Conservation (phyloP, 2,113 vertebrate species). For the Talpa occidentalis region DNA sequence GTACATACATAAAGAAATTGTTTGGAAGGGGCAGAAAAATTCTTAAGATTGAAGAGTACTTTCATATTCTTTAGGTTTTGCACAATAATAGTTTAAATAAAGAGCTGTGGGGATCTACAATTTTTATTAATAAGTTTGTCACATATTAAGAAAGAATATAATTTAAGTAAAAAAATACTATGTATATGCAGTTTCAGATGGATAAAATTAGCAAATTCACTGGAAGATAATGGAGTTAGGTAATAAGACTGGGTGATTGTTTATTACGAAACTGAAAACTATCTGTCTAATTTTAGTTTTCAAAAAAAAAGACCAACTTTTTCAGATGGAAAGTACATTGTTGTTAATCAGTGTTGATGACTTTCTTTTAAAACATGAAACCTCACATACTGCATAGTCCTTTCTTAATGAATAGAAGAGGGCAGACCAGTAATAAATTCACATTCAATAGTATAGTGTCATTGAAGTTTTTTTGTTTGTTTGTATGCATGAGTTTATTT, state of each 20-base stretch:
- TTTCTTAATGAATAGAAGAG: not conserved
- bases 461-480: not conserved
- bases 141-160: slow-evolving; percentile 6
- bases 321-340: not conserved
- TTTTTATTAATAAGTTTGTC: not conserved
- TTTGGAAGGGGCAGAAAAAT: not conserved
- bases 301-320: not conserved
- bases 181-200: slow-evolving; percentile 3
- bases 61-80: not conserved
- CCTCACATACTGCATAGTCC: not conserved
- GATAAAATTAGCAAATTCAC: not conserved
- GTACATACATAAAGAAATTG: not conserved
- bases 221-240: not conserved
- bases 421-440: slow-evolving; percentile 1
- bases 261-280: slow-evolving; percentile 13
- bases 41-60: not conserved
- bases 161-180: not conserved
- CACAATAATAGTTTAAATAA: not conserved
- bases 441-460: not conserved
- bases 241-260: not conserved
- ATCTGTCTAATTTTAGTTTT: slow-evolving; percentile 6
- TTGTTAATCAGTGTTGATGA: not conserved
- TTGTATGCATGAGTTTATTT: not conserved
- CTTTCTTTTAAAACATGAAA: not conserved
- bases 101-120: not conserved